phyloP scores from a whole-genome alignment of 2,797 vertebrate species.

The Nyctibius grandis region DNA sequence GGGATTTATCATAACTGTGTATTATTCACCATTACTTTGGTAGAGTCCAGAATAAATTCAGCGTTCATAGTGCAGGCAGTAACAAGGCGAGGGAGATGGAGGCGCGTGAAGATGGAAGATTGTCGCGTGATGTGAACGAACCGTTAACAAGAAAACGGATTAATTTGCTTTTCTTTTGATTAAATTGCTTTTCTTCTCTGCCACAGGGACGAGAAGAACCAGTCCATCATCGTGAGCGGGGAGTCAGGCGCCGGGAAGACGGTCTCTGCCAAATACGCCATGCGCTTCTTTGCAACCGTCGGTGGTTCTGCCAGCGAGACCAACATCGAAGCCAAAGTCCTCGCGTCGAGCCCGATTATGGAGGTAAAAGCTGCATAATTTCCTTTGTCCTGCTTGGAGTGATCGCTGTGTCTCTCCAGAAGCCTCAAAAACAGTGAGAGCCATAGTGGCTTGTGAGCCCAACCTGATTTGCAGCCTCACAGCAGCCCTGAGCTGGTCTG shows the following conservation, averaged over 20 bases:
- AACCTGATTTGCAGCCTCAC: not conserved
- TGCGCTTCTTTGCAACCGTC: slow-evolving; percentile 92
- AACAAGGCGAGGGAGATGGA: fast-evolving
- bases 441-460: fast-evolving
- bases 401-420: fast-evolving
- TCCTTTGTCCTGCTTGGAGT: not conserved
- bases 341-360: slow-evolving; percentile 94
- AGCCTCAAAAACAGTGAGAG: fast-evolving
- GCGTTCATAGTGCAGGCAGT: fast-evolving
- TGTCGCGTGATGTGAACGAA: fast-evolving
- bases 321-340: slow-evolving; percentile 91
- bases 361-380: slow-evolving; percentile 77
- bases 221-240: slow-evolving; percentile 95
- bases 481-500: not conserved
- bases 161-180: no score
- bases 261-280: slow-evolving; percentile 94
- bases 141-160: not conserved
- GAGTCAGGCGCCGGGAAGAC: slow-evolving; percentile 96
- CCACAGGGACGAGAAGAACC: slow-evolving; percentile 91
- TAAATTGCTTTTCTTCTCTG: not conserved
- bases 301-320: slow-evolving; percentile 86
- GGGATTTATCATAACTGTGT: not conserved
- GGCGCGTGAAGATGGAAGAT: fast-evolving
- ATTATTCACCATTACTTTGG: fast-evolving
- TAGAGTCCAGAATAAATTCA: not conserved